These are phyloP conservation scores for Malacoctenus gilli DNA, from an alignment of 2,797 vertebrate genomes.

Conservation along the genomic window DNA sequence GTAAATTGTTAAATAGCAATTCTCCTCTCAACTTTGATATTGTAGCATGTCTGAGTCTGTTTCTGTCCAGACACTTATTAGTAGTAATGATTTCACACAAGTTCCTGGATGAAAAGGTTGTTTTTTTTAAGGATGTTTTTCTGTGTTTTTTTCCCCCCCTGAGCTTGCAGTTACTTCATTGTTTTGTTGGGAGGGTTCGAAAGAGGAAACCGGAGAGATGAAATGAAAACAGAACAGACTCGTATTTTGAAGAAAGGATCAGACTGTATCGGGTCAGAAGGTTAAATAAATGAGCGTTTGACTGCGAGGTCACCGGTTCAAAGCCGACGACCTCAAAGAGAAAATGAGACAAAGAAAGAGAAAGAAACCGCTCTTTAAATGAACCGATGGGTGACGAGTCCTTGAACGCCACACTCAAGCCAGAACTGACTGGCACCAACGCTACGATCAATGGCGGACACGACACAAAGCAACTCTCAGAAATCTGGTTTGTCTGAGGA, in stretches of 20 bases:
- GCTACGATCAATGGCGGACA: no score
- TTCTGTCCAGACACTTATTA: conserved; percentile 29
- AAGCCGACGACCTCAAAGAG: conserved; percentile 4
- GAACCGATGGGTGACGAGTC: no score
- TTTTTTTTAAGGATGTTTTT: neutral
- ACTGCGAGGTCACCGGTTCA: conserved; percentile 18
- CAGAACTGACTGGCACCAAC: no score
- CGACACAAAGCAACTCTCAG: no score
- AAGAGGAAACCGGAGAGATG: neutral
- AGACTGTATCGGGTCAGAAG: conserved; percentile 1
- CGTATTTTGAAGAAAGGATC: conserved; percentile 7
- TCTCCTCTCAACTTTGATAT: conserved; percentile 29
- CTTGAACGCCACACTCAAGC: no score
- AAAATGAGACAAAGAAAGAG: conserved; percentile 9
- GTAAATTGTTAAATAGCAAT: conserved; percentile 63
- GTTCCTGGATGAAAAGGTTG: conserved; percentile 3
- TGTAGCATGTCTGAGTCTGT: conserved; percentile 6
- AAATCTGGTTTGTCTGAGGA: no score
- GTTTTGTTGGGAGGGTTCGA: conserved; percentile 5
- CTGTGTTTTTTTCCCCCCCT: conserved; percentile 1
- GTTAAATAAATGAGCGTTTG: conserved; percentile 6
- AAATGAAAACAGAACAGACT: neutral
- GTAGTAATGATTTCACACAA: conserved; percentile 1
- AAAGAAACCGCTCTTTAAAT: conserved; percentile 4
- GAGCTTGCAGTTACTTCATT: conserved; percentile 3